Percentiles rank a stretch among this genome's conserved stretches.
Conservation (phyloP, 2,888 invertebrate species). For the Orchestes rusci region DNA sequence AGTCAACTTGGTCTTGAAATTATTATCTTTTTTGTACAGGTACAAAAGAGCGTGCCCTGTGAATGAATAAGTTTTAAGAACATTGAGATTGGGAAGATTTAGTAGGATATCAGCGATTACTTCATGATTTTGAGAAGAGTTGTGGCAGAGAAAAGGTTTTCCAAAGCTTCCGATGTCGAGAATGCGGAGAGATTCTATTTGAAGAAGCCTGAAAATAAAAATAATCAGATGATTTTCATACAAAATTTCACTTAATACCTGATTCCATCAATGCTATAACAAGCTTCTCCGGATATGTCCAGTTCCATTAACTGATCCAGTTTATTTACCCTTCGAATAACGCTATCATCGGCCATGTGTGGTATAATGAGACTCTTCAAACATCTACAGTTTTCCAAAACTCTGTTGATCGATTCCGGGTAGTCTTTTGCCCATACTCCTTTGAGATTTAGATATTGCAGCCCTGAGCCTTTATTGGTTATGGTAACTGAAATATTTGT, state of each 20-base stretch:
- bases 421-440: conserved; percentile 69
- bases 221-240: neutral
- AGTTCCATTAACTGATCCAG: conserved; percentile 53
- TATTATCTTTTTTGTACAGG: conserved; percentile 48
- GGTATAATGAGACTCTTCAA: conserved; percentile 59
- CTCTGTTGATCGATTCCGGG: conserved; percentile 53
- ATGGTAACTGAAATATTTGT: conserved; percentile 13
- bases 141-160: conserved; percentile 58
- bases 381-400: conserved; percentile 53
- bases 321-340: conserved; percentile 51
- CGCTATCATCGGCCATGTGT: conserved; percentile 62
- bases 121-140: conserved; percentile 37
- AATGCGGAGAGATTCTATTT: conserved; percentile 40
- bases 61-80: conserved; percentile 60
- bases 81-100: conserved; percentile 56
- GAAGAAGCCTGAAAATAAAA: conserved; percentile 6
- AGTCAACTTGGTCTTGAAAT: conserved; percentile 56
- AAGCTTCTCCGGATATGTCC: conserved; percentile 65
- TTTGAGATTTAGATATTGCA: conserved; percentile 59
- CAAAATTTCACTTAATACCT: conserved; percentile 31
- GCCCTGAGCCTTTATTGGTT: conserved; percentile 46
- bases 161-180: conserved; percentile 65
- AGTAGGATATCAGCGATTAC: conserved; percentile 57
- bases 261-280: conserved; percentile 59
- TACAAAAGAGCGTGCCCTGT: conserved; percentile 57